These are phyloP conservation scores for Nomada ferruginata DNA, from an alignment of 2,888 invertebrate species.

Conservation along the genomic window DNA sequence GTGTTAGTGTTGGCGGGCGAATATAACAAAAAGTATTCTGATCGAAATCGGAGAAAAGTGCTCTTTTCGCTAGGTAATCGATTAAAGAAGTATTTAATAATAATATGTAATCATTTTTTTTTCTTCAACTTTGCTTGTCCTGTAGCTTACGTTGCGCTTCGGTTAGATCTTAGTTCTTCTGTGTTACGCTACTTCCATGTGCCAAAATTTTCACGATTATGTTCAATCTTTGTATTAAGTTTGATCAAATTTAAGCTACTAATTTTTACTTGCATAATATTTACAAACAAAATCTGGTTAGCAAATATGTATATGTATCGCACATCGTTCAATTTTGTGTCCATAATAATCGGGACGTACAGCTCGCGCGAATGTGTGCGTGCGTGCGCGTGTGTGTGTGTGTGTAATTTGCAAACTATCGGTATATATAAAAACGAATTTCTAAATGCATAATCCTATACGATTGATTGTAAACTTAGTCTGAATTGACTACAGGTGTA, in stretches of 20 bases:
- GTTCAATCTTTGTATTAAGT: constrained; percentile 7
- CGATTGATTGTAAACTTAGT: constrained; percentile 22
- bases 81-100: constrained; percentile 8
- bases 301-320: constrained; percentile 30
- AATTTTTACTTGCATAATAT: constrained; percentile 27
- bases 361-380: not conserved
- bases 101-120: not conserved
- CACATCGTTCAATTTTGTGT: constrained; percentile 22
- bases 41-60: constrained; percentile 12
- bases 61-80: constrained; percentile 17
- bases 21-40: not conserved
- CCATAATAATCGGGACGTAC: not conserved
- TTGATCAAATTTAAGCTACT: not conserved
- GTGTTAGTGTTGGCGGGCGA: not conserved
- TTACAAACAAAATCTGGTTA: constrained; percentile 14
- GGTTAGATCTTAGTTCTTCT: not conserved
- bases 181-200: constrained; percentile 36
- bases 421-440: constrained; percentile 28
- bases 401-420: not conserved
- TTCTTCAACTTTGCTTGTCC: not conserved
- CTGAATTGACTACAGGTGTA: constrained; percentile 18
- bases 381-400: not conserved
- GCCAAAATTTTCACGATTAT: constrained; percentile 52
- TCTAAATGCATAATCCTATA: constrained; percentile 32
- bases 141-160: not conserved